Base-by-base conservation (phyloP, 2,113 vertebrate genomes). In the Albula goreensis region DNA sequence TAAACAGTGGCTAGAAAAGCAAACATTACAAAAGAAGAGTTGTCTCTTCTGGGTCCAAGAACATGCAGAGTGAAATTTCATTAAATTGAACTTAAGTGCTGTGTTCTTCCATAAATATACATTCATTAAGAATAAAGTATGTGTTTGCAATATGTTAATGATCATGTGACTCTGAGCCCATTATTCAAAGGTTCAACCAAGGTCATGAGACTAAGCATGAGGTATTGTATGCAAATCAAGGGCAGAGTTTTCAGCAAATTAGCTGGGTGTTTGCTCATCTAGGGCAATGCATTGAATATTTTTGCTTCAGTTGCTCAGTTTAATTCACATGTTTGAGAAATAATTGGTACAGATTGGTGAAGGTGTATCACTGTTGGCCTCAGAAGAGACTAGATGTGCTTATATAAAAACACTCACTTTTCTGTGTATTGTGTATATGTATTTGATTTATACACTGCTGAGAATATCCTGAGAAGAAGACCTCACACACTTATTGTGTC, bases 61-160 rank as follows among this genome's bases (percentile, higher is more conserved):
- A 96, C 97, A 95, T 97, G 95, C 95, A 94, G 96, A 97, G 97
- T 91, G 94, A 97, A 97, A 97, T 99, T 98, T 98, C 97, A 98
- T 98, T 98, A 98, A 98, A 96, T 97, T 95, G 95, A 96, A 95
- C 96, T 96, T 95, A 96, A 97, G 96, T 97, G 96, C 96, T 96
- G 96, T 96, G 96, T 95, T 96, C 96, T 95, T 96, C 96, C 96
- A 97, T 99, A 98, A 98, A 97, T 97, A 97, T 97, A 97, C 97
- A 97, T 98, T 97, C 98, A 99, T 99, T 98, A 97, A 96, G 97
- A 97, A 96, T 96, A 94, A 97, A 98, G 97, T 96, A 97, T 97
- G 96, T 97, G 97, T 97, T 97, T 97, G 98, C 97, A 97, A 97
- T 98, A 98, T 98, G 97, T 97, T 99, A 98, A 98, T 98, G 96